These are phyloP conservation scores for Saguinus oedipus DNA, from an alignment of 2,797 vertebrate species.

Conservation along the genomic window DNA sequence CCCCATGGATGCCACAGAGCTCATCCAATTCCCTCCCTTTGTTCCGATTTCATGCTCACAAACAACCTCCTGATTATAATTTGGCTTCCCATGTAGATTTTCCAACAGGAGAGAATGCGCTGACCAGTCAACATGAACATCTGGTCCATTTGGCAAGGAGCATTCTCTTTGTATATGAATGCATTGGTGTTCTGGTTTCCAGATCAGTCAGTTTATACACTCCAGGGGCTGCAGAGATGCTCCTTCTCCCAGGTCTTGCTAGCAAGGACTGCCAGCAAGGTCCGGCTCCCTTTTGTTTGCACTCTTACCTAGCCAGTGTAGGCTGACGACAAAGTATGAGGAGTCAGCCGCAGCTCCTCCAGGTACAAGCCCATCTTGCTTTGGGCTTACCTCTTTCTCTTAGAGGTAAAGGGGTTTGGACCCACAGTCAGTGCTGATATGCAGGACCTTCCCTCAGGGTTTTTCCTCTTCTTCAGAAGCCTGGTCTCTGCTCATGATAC, in stretches of 20 bases:
- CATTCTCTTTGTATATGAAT: slow-evolving; percentile 70
- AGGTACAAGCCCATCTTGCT: background rate
- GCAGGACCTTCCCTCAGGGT: background rate
- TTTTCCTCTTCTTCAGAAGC: background rate
- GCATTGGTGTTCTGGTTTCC: slow-evolving; percentile 75
- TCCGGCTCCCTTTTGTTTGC: background rate
- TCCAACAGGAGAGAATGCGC: slow-evolving; percentile 76
- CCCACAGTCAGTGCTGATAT: too few species aligned
- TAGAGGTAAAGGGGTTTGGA: background rate
- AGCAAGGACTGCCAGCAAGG: background rate
- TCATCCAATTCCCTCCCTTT: slow-evolving; percentile 68
- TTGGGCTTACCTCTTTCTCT: background rate
- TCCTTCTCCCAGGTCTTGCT: slow-evolving; percentile 39
- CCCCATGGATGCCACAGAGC: slow-evolving; percentile 68
- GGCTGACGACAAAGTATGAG: slow-evolving; percentile 21
- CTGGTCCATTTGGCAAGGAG: slow-evolving; percentile 76
- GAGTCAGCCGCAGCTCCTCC: background rate
- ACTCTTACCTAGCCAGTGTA: background rate
- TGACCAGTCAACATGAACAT: slow-evolving; percentile 79
- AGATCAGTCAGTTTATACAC: slow-evolving; percentile 61
- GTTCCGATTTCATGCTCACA: slow-evolving; percentile 78
- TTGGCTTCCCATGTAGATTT: slow-evolving; percentile 75
- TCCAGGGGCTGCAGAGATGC: slow-evolving; percentile 45
- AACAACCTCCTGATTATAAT: slow-evolving; percentile 78
- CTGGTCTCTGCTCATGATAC: background rate